phyloP scores from a whole-genome alignment of 2,797 vertebrate genomes.

The Platalea minor region DNA sequence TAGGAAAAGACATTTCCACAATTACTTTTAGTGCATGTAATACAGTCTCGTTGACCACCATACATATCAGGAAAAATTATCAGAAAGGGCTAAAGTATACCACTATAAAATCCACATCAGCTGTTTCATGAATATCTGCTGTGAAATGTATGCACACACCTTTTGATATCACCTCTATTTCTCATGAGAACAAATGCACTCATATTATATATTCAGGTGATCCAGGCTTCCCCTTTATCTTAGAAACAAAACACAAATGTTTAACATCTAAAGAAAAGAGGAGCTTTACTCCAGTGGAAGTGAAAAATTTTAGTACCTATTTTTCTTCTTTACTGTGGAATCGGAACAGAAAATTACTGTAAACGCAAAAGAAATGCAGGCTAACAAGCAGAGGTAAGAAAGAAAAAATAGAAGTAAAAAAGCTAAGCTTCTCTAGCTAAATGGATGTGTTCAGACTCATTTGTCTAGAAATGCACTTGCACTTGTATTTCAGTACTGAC shows the following conservation, averaged over 20 bases:
- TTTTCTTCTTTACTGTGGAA: constrained; percentile 1
- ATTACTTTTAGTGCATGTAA: background rate
- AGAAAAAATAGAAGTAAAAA: background rate
- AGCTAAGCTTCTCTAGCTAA: background rate
- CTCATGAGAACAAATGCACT: background rate
- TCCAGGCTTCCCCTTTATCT: background rate
- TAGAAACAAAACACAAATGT: background rate
- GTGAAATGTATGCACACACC: background rate
- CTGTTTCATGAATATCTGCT: background rate
- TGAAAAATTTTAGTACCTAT: background rate
- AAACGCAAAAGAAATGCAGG: background rate
- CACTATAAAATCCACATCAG: background rate
- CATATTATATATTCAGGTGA: background rate
- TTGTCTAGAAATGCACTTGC: constrained; percentile 17
- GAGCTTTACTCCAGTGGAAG: background rate
- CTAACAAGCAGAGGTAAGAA: background rate
- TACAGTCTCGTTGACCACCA: background rate
- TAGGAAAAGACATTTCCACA: background rate
- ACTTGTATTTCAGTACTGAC: background rate
- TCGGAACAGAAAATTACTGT: background rate
- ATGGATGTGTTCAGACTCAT: background rate
- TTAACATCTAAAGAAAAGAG: background rate
- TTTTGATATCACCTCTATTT: background rate
- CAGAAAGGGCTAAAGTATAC: background rate
- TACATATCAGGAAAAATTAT: background rate